phyloP scores from a whole-genome alignment of 2,888 invertebrate species.

The Geophilus truncorum region DNA sequence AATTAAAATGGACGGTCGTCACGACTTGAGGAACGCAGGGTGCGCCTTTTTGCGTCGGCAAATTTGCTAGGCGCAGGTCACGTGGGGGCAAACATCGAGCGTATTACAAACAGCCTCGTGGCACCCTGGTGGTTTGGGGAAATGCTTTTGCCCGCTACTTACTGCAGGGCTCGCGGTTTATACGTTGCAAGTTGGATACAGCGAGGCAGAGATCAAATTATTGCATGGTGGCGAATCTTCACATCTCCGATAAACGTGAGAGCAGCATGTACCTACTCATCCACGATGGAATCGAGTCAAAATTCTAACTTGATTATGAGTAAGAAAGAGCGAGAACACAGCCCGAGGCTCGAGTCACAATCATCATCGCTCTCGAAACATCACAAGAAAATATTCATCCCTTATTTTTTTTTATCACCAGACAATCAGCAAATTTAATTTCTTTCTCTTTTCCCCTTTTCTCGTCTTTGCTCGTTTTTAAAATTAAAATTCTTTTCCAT shows the following conservation, averaged over 20 bases:
- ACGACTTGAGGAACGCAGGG: neutral
- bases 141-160: conserved; percentile 6
- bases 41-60: neutral
- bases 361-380: neutral
- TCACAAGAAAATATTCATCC: neutral
- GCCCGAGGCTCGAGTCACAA: neutral
- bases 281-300: neutral
- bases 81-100: neutral
- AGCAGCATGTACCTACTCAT: neutral
- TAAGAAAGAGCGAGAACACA: neutral
- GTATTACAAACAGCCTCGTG: conserved; percentile 5
- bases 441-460: neutral
- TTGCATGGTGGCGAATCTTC: conserved; percentile 1
- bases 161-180: neutral
- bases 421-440: neutral
- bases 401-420: neutral
- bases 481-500: neutral
- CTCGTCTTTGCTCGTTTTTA: neutral
- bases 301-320: conserved; percentile 5
- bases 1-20: conserved; percentile 6
- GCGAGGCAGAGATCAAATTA: neutral
- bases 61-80: neutral
- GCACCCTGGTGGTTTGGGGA: neutral
- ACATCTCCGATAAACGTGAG: neutral
- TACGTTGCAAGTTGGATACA: neutral